phyloP scores from a whole-genome alignment of 2,797 vertebrate genomes.

The Spinus pinus region DNA sequence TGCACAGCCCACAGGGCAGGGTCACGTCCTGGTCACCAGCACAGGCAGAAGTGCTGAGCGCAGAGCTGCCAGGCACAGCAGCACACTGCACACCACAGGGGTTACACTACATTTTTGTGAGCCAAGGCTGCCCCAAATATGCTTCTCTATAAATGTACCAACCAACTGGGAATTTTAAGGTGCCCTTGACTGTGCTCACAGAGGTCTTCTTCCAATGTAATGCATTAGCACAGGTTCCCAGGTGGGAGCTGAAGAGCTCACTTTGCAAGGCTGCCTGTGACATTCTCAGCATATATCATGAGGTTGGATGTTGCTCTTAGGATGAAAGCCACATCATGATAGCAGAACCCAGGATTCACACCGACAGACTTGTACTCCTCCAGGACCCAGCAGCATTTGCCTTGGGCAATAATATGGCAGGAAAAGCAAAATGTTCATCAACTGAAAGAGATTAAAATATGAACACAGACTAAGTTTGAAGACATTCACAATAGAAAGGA shows the following conservation, averaged over 20 bases:
- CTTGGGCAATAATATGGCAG: constrained; percentile 11
- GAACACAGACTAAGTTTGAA: neutral
- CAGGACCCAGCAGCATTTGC: neutral
- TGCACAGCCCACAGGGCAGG: neutral
- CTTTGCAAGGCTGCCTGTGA: neutral
- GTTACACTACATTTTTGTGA: neutral
- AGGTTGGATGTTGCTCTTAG: neutral
- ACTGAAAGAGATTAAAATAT: neutral
- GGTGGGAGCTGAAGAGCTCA: neutral
- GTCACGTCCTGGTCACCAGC: neutral
- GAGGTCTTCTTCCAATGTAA: neutral
- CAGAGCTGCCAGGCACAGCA: neutral
- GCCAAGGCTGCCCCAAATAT: neutral
- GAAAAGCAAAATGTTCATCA: constrained; percentile 1
- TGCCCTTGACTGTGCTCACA: neutral
- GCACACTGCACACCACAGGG: accelerated
- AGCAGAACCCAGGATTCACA: neutral
- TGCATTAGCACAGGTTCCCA: neutral
- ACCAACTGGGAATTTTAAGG: neutral
- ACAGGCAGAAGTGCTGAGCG: neutral
- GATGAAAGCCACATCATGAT: neutral
- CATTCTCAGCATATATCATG: neutral
- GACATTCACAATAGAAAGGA: neutral
- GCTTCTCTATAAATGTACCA: neutral
- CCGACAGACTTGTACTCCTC: neutral